Percentiles rank a stretch among this genome's conserved stretches.
phyloP scores from a whole-genome alignment of 1,140 invertebrate species.

The Drosophila teissieri region DNA sequence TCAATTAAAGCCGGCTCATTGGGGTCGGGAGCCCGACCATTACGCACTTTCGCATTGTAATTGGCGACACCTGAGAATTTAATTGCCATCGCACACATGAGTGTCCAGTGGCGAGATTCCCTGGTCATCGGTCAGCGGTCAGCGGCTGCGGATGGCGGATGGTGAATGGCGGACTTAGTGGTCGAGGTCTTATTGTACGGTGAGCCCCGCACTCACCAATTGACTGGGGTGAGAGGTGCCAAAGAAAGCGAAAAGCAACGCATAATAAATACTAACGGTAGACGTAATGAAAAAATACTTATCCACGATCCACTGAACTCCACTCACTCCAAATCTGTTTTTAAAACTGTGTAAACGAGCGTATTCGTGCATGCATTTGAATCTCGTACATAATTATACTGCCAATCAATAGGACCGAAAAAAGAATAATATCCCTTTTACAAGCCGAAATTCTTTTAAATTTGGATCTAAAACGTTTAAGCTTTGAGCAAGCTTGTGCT shows the following conservation, averaged over 20 bases:
- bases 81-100: conserved; percentile 39
- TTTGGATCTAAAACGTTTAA: no score
- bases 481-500: no score
- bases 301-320: conserved; percentile 37
- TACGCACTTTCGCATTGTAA: conserved; percentile 68
- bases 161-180: conserved; percentile 4
- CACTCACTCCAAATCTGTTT: conserved; percentile 3
- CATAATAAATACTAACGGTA: conserved; percentile 50
- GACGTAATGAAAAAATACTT: conserved; percentile 52
- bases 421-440: not conserved
- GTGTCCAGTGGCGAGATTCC: conserved; percentile 4
- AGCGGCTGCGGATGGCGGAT: conserved; percentile 14
- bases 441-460: no score
- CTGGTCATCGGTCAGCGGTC: conserved; percentile 46
- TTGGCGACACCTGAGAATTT: conserved; percentile 71
- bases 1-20: conserved; percentile 44
- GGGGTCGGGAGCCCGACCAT: conserved; percentile 64
- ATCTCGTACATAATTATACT: not conserved
- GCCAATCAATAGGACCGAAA: not conserved
- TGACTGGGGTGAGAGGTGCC: conserved; percentile 24
- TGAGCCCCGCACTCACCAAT: conserved; percentile 5
- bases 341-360: not conserved
- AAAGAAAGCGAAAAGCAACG: conserved; percentile 60
- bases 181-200: conserved; percentile 21
- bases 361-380: not conserved